Base-by-base conservation (phyloP, 1,140 invertebrate species). In the Neelides sp. region DNA sequence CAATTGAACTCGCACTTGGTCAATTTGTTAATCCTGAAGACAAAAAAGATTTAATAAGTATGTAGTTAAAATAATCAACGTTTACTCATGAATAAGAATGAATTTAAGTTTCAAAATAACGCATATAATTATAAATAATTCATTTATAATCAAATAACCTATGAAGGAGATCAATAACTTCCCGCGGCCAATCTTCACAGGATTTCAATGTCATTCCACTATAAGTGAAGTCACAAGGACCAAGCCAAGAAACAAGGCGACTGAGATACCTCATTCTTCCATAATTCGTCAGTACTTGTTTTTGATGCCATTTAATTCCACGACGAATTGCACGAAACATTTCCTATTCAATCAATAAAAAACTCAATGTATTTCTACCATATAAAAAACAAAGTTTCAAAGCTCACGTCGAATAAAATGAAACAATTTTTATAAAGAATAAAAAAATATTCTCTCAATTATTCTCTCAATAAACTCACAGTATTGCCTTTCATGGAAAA, bases 181-280 rank as follows among this genome's bases (percentile, higher is more conserved):
- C 64, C 2, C 63, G 63, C 0, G 63, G 51, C 64, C 64, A 66
- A 17, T 63, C 45, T 23, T 59, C 58, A 53, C 62, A 63, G 37
- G 57, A 58, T n/a, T 66, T 54, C 39, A 72, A 64, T 19, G 59
- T 65, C 12, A 72, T 54, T 17, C 72, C 72, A 26, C 66, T 68
- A 55, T 73, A 68, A 4, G 65, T 62, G 54, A 71, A 73, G 15
- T 69, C 66, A 52, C 68, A 66, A 32, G 72, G 70, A 10, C 73
- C 72, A 50, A 70, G 68, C 73, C 73, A 75, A 1, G 68, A 67
- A 3, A 73, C 69, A 7, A 73, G 59, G 32, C 72, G 57, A 4
- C 70, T 69, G 46, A 73, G 65, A 24, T 67, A 53, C 46, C 66
- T 65, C 46, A 64, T 65, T 27, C 63, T 58, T 8, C 69, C 71